phyloP scores from a whole-genome alignment of 1,140 invertebrate species.

The Akabosia matsudoensis region DNA sequence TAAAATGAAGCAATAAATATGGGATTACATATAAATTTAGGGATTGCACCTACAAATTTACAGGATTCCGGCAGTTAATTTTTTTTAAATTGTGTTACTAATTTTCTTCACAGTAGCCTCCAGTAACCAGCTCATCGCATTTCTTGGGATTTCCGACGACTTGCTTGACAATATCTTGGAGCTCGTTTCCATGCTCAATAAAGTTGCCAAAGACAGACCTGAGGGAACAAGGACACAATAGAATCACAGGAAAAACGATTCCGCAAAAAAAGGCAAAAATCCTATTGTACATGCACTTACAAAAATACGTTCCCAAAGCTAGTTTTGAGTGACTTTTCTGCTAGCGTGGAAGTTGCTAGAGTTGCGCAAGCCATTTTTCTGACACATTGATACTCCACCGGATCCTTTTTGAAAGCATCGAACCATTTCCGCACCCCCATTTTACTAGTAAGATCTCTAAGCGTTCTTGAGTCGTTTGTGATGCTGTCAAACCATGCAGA shows the following conservation, averaged over 20 bases:
- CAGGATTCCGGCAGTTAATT: neutral
- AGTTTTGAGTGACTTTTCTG: neutral
- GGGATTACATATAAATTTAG: too few species aligned
- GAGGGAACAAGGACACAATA: neutral
- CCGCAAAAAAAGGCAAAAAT: too few species aligned
- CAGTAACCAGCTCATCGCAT: slow-evolving; percentile 28
- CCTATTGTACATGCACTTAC: too few species aligned
- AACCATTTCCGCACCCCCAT: slow-evolving; percentile 33
- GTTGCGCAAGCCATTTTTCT: slow-evolving; percentile 40
- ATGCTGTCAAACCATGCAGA: neutral
- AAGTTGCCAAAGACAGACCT: slow-evolving; percentile 22
- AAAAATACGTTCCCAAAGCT: neutral
- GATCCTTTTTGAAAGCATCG: slow-evolving; percentile 38
- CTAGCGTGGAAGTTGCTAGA: slow-evolving; percentile 33
- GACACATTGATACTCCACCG: slow-evolving; percentile 35
- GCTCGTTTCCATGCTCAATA: slow-evolving; percentile 20
- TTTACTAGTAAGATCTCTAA: slow-evolving; percentile 13
- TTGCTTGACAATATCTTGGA: slow-evolving; percentile 20
- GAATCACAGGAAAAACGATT: too few species aligned
- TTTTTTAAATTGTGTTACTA: neutral
- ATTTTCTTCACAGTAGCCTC: slow-evolving; percentile 27
- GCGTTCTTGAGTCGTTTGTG: neutral
- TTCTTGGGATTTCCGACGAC: slow-evolving; percentile 36
- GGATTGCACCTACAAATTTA: too few species aligned
- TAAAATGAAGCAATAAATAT: too few species aligned